Base-by-base conservation (phyloP, 2,888 invertebrate genomes). In the Priocnemis perturbator region DNA sequence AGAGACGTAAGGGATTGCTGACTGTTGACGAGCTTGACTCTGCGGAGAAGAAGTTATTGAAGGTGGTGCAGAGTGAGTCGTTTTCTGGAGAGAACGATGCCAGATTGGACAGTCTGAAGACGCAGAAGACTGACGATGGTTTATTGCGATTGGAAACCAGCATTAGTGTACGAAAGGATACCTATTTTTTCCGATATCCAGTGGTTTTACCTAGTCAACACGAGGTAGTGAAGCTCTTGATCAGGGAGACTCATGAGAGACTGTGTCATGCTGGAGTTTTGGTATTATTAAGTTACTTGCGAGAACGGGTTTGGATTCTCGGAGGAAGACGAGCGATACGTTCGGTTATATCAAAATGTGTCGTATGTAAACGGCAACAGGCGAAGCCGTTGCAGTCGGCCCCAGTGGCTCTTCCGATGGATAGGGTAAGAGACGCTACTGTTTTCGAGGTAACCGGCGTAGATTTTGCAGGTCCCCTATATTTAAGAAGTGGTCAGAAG, bases 171-270 rank as follows among this genome's bases (percentile, higher is more conserved):
- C 61, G 81, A 60, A 57, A 74, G 19, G 79, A 80, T 60, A 21
- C 3, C 15, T 59, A 21, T 23, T 3, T 56, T 21, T 85, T 84
- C 70, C 64, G 73, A 26, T 71, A 53, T 72, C 83, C 84, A 7
- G 79, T 82, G 21, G 44, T 85, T 14, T 67, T 86, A 61, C 81
- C 81, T 45, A 55, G 52, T 11, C 71, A 63, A 37, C 79, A 84
- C 68, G 65, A 69, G 4, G 68, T 79, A 23, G 80, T 85, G 0
- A 48, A 60, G 4, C 67, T 74, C 53, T 60, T 81, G 20, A 72
- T 77, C 17, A 63, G 71, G 14, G 70, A 78, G 57, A 67, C 63
- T 52, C 75, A 78, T 56, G 69, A 76, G 9, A 71, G 69, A n/a
- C 47, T 69, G 17, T 55, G 60, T 67, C 79, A 81, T 60, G 74